Evolutionary conservation across 2,797 vertebrate genomes (phyloP).

Genomic region (Cercopithecus hamlyni): DNA sequence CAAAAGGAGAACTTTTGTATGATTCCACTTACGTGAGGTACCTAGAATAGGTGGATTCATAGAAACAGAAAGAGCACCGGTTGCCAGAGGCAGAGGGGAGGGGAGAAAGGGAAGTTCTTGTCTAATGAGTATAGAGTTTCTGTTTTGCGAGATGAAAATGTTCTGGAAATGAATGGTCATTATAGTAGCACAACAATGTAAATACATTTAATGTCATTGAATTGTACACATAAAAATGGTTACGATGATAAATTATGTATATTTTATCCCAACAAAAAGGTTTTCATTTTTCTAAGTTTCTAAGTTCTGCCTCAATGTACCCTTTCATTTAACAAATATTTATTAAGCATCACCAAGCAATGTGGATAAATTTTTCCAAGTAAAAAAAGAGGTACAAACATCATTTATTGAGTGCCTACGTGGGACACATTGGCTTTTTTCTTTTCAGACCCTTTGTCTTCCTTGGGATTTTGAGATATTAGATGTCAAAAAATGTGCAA

Average conservation of each 20-base stretch:
- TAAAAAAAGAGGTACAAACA: neutral
- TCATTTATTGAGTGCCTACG: neutral
- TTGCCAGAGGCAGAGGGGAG: neutral
- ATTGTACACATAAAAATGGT: neutral
- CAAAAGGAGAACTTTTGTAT: neutral
- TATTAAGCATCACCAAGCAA: neutral
- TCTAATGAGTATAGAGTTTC: neutral
- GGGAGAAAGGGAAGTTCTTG: neutral
- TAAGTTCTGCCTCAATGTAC: neutral
- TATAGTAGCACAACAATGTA: neutral
- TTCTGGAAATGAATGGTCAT: neutral
- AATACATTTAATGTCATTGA: neutral
- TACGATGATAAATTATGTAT: neutral
- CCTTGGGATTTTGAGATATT: neutral
- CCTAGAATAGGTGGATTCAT: neutral
- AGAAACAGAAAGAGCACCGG: neutral
- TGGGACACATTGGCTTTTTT: too few species aligned
- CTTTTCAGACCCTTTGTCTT: neutral
- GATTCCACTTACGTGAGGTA: neutral
- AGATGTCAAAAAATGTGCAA: neutral
- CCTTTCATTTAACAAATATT: neutral
- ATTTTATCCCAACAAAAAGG: neutral
- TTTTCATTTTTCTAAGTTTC: neutral
- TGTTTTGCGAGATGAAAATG: neutral
- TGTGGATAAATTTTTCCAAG: neutral